Evolutionary conservation across 2,888 invertebrate species (phyloP).

Genomic region (Fragum sueziense): DNA sequence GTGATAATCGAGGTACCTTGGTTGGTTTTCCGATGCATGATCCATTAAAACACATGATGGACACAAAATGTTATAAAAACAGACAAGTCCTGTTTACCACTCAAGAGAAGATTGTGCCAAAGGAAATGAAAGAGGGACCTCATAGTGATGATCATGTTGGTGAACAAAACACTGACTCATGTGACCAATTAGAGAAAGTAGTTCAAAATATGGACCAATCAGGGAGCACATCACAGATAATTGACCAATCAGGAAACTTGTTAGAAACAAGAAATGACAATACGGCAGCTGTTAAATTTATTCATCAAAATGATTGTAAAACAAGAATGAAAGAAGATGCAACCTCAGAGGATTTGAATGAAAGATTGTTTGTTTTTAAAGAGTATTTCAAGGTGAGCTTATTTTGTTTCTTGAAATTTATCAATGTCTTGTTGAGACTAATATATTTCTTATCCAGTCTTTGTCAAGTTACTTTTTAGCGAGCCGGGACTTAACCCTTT

Average conservation of each 20-base stretch:
- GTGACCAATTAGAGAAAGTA: too few relatives aligned
- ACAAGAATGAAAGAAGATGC: not conserved
- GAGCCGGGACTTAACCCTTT: too few relatives aligned
- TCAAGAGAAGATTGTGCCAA: too few relatives aligned
- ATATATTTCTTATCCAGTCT: too few relatives aligned
- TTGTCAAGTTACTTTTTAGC: too few relatives aligned
- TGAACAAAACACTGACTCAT: too few relatives aligned
- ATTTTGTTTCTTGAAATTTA: too few relatives aligned
- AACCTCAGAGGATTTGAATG: not conserved
- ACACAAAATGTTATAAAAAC: constrained; percentile 40
- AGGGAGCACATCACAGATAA: not conserved
- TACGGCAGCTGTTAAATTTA: not conserved
- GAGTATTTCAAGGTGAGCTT: constrained; percentile 37
- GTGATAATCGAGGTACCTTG: constrained; percentile 50
- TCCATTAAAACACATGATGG: not conserved
- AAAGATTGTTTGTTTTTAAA: constrained; percentile 22
- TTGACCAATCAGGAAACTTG: not conserved
- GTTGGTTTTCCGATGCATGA: constrained; percentile 26
- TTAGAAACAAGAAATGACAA: not conserved
- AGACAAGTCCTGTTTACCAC: too few relatives aligned
- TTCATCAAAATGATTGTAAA: not conserved
- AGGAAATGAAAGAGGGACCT: too few relatives aligned
- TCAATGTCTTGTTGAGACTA: too few relatives aligned
- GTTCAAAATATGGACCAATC: too few relatives aligned
- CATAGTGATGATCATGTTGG: too few relatives aligned